Base-by-base conservation (phyloP, 2,113 vertebrate genomes). In the Corythornis cristatus region DNA sequence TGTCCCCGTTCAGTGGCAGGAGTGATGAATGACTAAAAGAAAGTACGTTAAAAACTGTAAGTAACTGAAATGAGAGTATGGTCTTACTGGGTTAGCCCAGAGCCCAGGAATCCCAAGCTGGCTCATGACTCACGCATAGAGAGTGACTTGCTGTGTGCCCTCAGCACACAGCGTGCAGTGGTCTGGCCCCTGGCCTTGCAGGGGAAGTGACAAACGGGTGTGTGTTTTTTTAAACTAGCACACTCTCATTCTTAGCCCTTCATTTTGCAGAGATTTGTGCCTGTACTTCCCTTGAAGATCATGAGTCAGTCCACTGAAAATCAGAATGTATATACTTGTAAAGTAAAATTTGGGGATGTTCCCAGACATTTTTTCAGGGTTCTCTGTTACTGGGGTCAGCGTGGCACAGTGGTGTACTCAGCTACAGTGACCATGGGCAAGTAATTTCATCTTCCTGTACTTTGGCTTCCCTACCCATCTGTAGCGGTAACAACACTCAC, bases 91-190 rank as follows among this genome's bases (percentile, higher is more conserved):
- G 16, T 35, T 31, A 72, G 64, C 40, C 58, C 43, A 14, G 48
- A 61, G 22, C 29, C n/a, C 0, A 0, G 42, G 61, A 74, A 74
- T 35, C 35, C 56, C 76, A 37, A 4, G 7, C 15, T 7, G 50
- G 42, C 5, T 3, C 28, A 2, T 4, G 37, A 17, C 18, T 58
- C 6, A 0, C 0, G 2, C 8, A 40, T 11, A 6, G 35, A 4
- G 29, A 23, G 31, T 15, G 70, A 9, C 26, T 11, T 40, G 40
- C 26, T 22, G 33, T 2, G 33, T 3, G 11, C 43, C 1, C 0
- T 5, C 25, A 13, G 68, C 54, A 19, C 25, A 6, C 14, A 22
- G 6, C 1, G 7, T 0, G 1, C 40, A 8, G 1, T 0, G 2
- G 18, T 3, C n/a, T 0, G 0, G 17, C 29, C 58, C 5, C 48